These are phyloP conservation scores for Anoura caudifer DNA, from an alignment of 2,113 vertebrate genomes.

Conservation along the genomic window DNA sequence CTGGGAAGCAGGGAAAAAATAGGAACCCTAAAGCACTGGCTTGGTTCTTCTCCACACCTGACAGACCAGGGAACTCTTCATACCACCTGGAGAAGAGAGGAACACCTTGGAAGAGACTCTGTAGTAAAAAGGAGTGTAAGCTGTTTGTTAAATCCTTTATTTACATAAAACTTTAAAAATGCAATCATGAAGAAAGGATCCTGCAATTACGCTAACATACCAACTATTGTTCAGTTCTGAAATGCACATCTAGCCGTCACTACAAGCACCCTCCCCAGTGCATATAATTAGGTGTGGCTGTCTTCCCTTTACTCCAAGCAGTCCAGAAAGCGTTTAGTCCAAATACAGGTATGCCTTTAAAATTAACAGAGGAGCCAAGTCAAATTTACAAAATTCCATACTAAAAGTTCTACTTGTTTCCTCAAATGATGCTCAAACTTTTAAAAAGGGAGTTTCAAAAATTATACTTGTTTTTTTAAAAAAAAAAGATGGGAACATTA, in stretches of 20 bases:
- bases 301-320: slow-evolving; percentile 36
- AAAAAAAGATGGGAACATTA: neutral
- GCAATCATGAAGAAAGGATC: slow-evolving; percentile 16
- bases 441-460: neutral
- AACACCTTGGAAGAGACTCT: neutral
- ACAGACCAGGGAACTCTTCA: neutral
- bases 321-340: neutral
- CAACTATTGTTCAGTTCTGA: slow-evolving; percentile 14
- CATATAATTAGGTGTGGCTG: slow-evolving; percentile 40
- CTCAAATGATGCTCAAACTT: neutral
- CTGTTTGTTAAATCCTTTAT: slow-evolving; percentile 3
- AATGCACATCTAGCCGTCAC: neutral
- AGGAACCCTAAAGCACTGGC: neutral
- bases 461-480: neutral
- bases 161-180: neutral
- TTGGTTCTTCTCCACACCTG: neutral
- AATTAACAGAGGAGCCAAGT: neutral
- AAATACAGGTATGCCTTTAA: neutral
- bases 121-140: neutral
- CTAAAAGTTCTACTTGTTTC: neutral
- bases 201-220: slow-evolving; percentile 12
- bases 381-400: slow-evolving; percentile 1
- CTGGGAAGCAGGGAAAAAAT: neutral
- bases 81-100: neutral
- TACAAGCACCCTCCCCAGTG: slow-evolving; percentile 5